Conservation (phyloP, 2,797 vertebrate genomes). For the Poliocrania exsul region DNA sequence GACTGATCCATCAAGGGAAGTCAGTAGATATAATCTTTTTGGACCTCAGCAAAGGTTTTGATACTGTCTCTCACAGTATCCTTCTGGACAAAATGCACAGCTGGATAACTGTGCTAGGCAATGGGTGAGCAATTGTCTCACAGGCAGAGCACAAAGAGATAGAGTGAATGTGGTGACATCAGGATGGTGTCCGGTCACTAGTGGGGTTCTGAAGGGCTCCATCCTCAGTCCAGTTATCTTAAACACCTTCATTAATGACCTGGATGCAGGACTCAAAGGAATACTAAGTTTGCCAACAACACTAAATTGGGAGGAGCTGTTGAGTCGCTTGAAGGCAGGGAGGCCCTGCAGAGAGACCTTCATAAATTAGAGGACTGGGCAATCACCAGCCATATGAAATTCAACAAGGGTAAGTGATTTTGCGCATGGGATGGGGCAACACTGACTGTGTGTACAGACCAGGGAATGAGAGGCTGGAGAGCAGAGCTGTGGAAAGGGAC, state of each 20-base stretch:
- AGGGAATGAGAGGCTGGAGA: background rate
- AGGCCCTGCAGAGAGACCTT: background rate
- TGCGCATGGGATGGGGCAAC: background rate
- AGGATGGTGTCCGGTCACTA: background rate
- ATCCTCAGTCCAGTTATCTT: background rate
- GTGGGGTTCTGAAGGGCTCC: background rate
- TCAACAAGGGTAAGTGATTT: background rate
- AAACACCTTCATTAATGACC: background rate
- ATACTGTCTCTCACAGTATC: background rate
- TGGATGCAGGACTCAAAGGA: rapidly evolving
- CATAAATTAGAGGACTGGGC: background rate
- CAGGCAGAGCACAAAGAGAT: background rate
- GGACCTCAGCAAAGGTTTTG: background rate
- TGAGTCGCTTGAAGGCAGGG: rapidly evolving
- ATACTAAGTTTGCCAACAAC: background rate
- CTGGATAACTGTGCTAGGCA: background rate
- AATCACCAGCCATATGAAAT: background rate
- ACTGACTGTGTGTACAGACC: background rate
- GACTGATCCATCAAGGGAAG: background rate
- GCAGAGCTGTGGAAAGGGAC: rapidly evolving
- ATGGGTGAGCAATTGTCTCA: background rate
- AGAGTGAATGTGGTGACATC: background rate
- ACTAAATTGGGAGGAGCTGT: background rate
- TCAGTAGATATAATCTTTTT: background rate
- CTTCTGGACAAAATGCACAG: background rate